A percentile compares a stretch with the other conserved stretches of the same genome.
phyloP scores from a whole-genome alignment of 2,888 invertebrate genomes.

The Magallana nippona region DNA sequence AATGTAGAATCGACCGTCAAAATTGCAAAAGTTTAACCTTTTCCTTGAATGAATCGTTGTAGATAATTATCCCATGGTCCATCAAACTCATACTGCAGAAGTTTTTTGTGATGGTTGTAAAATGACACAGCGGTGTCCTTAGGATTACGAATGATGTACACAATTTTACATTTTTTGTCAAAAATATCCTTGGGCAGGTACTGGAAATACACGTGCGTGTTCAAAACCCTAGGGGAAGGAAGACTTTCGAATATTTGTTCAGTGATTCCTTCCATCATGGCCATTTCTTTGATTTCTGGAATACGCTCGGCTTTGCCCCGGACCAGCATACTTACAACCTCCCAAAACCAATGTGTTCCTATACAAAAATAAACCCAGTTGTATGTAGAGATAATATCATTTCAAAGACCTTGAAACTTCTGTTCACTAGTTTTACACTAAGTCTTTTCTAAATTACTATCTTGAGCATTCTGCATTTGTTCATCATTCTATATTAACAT shows the following conservation, averaged over 20 bases:
- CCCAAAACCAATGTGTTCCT: constrained; percentile 70
- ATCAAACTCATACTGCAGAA: constrained; percentile 59
- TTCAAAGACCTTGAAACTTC: too few relatives aligned
- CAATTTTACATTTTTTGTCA: constrained; percentile 59
- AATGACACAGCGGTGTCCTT: constrained; percentile 67
- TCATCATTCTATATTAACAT: too few relatives aligned
- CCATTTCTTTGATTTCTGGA: constrained; percentile 60
- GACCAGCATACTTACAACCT: constrained; percentile 62
- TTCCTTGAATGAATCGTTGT: constrained; percentile 57
- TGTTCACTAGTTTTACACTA: too few relatives aligned
- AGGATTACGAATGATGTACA: constrained; percentile 64
- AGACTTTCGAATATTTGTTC: constrained; percentile 54
- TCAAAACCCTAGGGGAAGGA: constrained; percentile 60
- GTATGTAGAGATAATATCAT: too few relatives aligned
- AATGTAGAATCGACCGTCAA: too few relatives aligned
- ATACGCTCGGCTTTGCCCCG: constrained; percentile 60
- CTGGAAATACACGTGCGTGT: constrained; percentile 61
- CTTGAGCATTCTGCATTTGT: too few relatives aligned
- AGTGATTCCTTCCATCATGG: constrained; percentile 63
- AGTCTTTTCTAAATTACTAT: too few relatives aligned
- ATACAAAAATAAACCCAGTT: not conserved
- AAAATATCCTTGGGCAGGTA: constrained; percentile 60
- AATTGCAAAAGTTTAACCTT: constrained; percentile 50
- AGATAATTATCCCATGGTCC: constrained; percentile 61
- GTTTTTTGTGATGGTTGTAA: constrained; percentile 63